These are phyloP conservation scores for Onthophagus sagittarius DNA, from an alignment of 2,888 invertebrate genomes.

Conservation along the genomic window DNA sequence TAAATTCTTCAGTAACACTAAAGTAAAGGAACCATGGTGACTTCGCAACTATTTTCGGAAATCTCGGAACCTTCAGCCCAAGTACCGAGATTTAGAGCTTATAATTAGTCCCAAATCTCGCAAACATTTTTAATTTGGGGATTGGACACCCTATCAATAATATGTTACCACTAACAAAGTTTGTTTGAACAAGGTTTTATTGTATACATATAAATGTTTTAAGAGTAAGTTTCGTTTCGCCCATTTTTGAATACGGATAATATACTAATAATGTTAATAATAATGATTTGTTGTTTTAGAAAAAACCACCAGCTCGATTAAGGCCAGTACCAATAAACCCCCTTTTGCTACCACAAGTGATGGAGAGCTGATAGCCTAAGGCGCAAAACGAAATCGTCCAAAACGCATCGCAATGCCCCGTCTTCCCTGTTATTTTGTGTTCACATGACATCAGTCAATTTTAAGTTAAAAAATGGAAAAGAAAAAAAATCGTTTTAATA, in stretches of 20 bases:
- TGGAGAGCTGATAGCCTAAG: conserved; percentile 54
- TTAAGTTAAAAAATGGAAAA: background rate
- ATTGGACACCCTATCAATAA: too few species aligned
- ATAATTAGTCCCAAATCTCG: too few species aligned
- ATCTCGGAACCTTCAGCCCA: too few species aligned
- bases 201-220: background rate
- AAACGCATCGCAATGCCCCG: conserved; percentile 32
- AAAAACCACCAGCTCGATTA: conserved; percentile 74
- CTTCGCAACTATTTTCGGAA: too few species aligned
- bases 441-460: background rate
- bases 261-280: too few species aligned
- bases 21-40: too few species aligned
- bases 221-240: too few species aligned
- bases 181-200: background rate
- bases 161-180: too few species aligned
- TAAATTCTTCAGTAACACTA: too few species aligned
- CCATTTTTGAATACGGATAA: too few species aligned
- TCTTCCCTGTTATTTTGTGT: conserved; percentile 30
- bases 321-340: conserved; percentile 75
- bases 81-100: too few species aligned
- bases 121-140: too few species aligned
- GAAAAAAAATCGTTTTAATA: background rate
- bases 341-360: conserved; percentile 61
- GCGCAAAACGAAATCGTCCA: conserved; percentile 19
- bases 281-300: conserved; percentile 52